Conservation (phyloP, 2,888 invertebrate genomes). For the Xylocampa areola region DNA sequence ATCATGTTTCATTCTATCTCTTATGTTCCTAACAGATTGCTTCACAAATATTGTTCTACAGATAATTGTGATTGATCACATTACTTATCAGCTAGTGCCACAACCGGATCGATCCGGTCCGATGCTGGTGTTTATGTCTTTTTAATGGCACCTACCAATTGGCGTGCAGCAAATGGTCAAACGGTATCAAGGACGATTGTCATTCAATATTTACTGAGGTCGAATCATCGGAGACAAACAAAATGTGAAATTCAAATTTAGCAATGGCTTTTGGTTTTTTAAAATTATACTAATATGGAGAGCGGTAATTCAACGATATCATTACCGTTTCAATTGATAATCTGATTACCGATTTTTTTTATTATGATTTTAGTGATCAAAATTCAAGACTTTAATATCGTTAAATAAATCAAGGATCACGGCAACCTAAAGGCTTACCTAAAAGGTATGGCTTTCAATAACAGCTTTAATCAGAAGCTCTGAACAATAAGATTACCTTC, state of each 20-base stretch:
- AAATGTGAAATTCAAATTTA: not conserved
- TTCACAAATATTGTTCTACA: constrained; percentile 28
- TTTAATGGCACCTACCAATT: constrained; percentile 55
- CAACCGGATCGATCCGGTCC: constrained; percentile 40
- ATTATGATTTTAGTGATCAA: too few species aligned
- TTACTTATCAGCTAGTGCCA: constrained; percentile 48
- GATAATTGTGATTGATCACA: constrained; percentile 53
- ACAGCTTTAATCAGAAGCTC: too few species aligned
- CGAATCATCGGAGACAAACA: constrained; percentile 23
- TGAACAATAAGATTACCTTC: too few species aligned
- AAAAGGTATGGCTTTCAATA: too few species aligned
- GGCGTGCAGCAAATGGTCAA: constrained; percentile 39
- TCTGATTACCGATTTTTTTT: too few species aligned
- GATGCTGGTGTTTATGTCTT: constrained; percentile 42
- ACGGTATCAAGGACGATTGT: constrained; percentile 41
- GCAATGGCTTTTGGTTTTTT: not conserved
- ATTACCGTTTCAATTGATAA: too few species aligned
- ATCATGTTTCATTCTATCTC: not conserved
- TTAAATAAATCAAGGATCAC: too few species aligned
- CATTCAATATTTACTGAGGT: constrained; percentile 35
- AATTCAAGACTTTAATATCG: too few species aligned
- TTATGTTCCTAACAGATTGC: constrained; percentile 9
- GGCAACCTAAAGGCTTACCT: too few species aligned
- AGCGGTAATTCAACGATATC: too few species aligned
- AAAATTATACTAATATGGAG: too few species aligned